A percentile compares a stretch with the other conserved stretches of the same genome.
These are phyloP conservation scores for Gymnopithys bicolor DNA, from an alignment of 2,797 vertebrate species.

Conservation along the genomic window DNA sequence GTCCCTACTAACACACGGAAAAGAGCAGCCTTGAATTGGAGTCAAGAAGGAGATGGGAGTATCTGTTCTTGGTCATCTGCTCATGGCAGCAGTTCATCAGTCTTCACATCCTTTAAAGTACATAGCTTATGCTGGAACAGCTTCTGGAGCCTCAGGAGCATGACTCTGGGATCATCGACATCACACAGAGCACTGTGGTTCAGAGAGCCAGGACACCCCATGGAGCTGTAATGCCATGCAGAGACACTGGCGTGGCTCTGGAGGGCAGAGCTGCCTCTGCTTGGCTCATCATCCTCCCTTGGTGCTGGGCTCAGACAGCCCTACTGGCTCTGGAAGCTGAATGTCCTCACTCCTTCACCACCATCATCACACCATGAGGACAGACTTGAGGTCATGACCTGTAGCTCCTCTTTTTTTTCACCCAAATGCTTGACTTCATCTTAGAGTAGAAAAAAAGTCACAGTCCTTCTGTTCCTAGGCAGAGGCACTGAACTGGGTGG, in stretches of 20 bases:
- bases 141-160: not conserved
- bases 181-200: not conserved
- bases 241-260: not conserved
- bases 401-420: not conserved
- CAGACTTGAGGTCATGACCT: not conserved
- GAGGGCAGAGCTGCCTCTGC: not conserved
- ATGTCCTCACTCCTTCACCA: not conserved
- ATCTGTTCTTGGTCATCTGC: not conserved
- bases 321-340: not conserved
- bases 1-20: not conserved
- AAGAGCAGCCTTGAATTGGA: not conserved
- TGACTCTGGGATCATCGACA: not conserved
- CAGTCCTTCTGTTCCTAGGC: not conserved
- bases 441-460: not conserved
- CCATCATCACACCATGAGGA: not conserved
- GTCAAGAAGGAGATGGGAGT: not conserved
- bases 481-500: not conserved
- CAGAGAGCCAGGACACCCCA: not conserved
- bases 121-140: not conserved
- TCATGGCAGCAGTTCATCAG: not conserved
- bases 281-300: not conserved
- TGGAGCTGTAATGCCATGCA: rapidly evolving
- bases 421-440: not conserved
- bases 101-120: not conserved
- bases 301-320: not conserved